Base-by-base conservation (phyloP, 2,113 vertebrate genomes). In the Rutilus rutilus region DNA sequence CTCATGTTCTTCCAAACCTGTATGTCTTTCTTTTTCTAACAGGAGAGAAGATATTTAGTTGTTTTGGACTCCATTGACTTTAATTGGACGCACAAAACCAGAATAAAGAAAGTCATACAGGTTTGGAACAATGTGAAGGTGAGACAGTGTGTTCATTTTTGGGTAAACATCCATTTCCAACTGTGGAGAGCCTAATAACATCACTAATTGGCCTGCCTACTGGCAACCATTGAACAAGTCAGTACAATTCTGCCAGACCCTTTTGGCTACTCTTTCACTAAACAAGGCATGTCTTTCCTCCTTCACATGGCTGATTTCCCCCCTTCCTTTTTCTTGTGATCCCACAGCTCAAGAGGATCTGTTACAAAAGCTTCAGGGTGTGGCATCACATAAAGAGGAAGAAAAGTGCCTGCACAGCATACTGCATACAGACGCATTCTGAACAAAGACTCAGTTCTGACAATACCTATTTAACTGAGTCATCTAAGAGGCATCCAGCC, bases 311-410 rank as follows among this genome's bases (percentile, higher is more conserved):
- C 36, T 50, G n/a, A 54, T 39, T 50, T 12, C 15, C 12, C 21
- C 7, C 42, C 39, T 27, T 62, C 71, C 50, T 23, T 59, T 52
- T 82, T 79, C 60, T 27, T 59, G 33, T 82, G 42, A 85, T 47
- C 78, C 78, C 17, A 47, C 4, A 27, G 36, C 87, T 69, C 36
- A 33, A 62, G 62, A 23, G 74, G 52, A 67, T 85, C 74, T 85
- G 50, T 85, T 78, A 82, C 80, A 79, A 88, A 86, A 84, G 65
- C 77, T 74, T 39, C 39, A 23, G 25, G 71, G 52, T 23, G 50
- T 85, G 83, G 19, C 73, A 65, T 78, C 36, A 71, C n/a, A 82
- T 88, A 79, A 65, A 77, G 47, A 82, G 74, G 82, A 21, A 23
- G 19, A 52, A 83, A 85, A 82, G 73, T 67, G 79, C 60, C 23